These are phyloP conservation scores for Oreochromis mossambicus DNA, from an alignment of 2,797 vertebrate genomes.

Conservation along the genomic window DNA sequence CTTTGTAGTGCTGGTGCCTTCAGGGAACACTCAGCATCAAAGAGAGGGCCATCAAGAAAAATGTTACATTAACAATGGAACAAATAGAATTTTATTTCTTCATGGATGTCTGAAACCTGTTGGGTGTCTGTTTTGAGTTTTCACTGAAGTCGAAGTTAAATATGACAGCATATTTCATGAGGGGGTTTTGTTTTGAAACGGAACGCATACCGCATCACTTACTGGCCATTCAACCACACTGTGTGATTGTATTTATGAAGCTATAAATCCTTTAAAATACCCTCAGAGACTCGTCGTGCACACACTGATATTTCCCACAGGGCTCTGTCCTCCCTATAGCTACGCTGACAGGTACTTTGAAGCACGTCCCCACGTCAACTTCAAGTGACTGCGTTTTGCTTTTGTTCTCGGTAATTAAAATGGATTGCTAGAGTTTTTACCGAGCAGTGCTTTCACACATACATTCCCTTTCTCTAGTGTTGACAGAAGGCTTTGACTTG, in stretches of 20 bases:
- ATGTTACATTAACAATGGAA: constrained; percentile 12
- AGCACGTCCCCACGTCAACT: constrained; percentile 38
- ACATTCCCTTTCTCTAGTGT: neutral
- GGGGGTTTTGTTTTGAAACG: neutral
- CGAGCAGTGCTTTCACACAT: neutral
- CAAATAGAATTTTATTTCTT: constrained; percentile 25
- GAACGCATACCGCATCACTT: neutral
- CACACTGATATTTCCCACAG: constrained; percentile 8
- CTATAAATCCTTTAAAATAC: neutral
- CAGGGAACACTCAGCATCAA: constrained; percentile 34
- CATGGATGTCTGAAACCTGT: neutral
- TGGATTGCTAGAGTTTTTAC: constrained; percentile 35
- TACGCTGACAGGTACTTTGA: constrained; percentile 46
- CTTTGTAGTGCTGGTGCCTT: constrained; percentile 34
- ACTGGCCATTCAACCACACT: neutral
- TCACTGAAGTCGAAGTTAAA: neutral
- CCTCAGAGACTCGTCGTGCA: neutral
- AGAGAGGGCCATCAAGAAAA: constrained; percentile 2
- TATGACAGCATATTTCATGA: neutral
- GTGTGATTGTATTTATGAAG: neutral
- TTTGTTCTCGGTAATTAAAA: constrained; percentile 69
- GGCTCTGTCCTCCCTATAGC: constrained; percentile 25
- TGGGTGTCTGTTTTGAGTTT: neutral
- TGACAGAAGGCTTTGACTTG: constrained; percentile 25
- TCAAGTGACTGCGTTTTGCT: constrained; percentile 44